Evolutionary conservation across 1,140 invertebrate genomes (phyloP).

Genomic region (Nephotettix cincticeps): DNA sequence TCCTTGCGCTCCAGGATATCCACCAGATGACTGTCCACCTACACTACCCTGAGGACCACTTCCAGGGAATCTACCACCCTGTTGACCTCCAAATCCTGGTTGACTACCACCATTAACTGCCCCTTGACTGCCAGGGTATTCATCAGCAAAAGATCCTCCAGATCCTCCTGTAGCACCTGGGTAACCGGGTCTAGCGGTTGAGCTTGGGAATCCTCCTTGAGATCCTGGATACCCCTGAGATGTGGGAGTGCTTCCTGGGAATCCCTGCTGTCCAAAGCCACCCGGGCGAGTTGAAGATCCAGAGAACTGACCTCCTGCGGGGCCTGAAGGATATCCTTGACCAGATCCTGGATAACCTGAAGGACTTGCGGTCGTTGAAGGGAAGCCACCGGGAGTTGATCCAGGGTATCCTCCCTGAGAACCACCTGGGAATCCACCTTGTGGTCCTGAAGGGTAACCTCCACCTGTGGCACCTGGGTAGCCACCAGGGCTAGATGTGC

Average conservation of each 20-base stretch:
- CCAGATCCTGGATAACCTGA: conserved; percentile 11
- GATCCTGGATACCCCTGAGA: conserved; percentile 37
- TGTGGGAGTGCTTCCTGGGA: conserved; percentile 30
- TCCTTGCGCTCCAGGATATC: conserved; percentile 35
- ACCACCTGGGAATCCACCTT: conserved; percentile 34
- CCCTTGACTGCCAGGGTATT: not conserved
- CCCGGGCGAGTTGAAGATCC: conserved; percentile 3
- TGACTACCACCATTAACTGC: not conserved
- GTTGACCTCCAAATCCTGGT: not conserved
- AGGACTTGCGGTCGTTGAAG: conserved; percentile 35
- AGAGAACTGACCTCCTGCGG: not conserved
- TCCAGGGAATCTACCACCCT: conserved; percentile 11
- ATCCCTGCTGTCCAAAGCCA: conserved; percentile 33
- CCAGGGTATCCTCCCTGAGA: conserved; percentile 39
- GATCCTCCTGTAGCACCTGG: conserved; percentile 35
- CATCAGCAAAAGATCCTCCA: conserved; percentile 36
- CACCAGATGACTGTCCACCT: conserved; percentile 34
- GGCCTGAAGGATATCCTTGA: conserved; percentile 1
- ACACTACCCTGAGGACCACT: not conserved
- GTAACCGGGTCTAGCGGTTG: conserved; percentile 35
- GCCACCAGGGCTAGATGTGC: conserved; percentile 31
- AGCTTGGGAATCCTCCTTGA: conserved; percentile 34
- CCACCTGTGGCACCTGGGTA: conserved; percentile 35
- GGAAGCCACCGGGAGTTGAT: conserved; percentile 39
- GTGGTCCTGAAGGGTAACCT: conserved; percentile 39